phyloP scores from a whole-genome alignment of 2,113 vertebrate genomes.

The Pyrgilauda ruficollis region DNA sequence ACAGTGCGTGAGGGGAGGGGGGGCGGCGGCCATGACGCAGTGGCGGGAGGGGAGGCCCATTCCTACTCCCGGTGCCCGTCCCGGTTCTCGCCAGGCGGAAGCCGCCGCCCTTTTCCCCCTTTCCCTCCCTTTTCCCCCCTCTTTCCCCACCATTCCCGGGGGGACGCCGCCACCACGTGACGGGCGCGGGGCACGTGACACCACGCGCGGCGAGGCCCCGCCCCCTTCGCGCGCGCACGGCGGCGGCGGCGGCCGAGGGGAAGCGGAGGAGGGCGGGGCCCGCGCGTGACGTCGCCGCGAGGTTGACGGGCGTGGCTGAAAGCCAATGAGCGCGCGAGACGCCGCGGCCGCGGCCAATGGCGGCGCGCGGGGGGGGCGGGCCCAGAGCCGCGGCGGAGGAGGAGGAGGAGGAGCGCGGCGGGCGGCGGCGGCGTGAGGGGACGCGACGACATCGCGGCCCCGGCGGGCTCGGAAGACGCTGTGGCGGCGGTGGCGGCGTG shows the following conservation, averaged over 20 bases:
- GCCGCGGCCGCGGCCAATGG: not conserved
- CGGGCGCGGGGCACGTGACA: not conserved
- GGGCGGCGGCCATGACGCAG: not conserved
- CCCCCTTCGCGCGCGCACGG: not conserved
- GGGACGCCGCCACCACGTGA: not conserved
- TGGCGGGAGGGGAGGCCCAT: not conserved
- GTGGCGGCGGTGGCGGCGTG: not conserved
- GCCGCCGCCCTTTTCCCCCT: not conserved
- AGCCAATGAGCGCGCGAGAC: not conserved
- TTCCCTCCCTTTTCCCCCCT: not conserved
- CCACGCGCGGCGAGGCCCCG: not conserved
- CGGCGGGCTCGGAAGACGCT: not conserved
- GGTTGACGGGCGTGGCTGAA: rapidly evolving
- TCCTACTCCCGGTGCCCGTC: not conserved
- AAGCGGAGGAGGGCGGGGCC: not conserved
- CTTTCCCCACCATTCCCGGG: not conserved
- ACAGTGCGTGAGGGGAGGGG: rapidly evolving
- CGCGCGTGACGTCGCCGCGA: not conserved
- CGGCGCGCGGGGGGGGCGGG: too few species aligned
- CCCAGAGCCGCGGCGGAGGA: not conserved
- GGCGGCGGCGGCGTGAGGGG: not conserved
- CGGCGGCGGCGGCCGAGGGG: not conserved
- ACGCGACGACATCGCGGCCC: not conserved
- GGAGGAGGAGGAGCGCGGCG: not conserved
- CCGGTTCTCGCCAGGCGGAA: not conserved